Conservation (phyloP, 1,140 invertebrate genomes). For the Drosophila serrata region DNA sequence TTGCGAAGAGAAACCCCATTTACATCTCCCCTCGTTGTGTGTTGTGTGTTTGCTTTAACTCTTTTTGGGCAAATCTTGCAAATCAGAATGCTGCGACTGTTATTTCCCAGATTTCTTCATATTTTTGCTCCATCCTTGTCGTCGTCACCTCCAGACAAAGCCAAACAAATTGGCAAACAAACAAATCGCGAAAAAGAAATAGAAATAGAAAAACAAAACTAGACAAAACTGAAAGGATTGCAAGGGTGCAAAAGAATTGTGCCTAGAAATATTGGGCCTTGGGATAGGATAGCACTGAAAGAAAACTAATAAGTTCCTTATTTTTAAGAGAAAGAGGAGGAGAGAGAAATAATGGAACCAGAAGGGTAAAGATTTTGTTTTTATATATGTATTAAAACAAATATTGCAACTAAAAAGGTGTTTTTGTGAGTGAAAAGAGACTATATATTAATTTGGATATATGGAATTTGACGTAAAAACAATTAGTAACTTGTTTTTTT, state of each 20-base stretch:
- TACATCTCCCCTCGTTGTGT: not conserved
- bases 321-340: not conserved
- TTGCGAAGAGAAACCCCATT: slow-evolving; percentile 6
- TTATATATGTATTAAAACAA: not conserved
- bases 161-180: slow-evolving; percentile 75
- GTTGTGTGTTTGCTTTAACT: slow-evolving; percentile 63
- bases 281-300: slow-evolving; percentile 14
- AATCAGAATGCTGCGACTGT: slow-evolving; percentile 41
- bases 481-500: too few species aligned
- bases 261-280: slow-evolving; percentile 12
- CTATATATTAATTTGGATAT: too few species aligned
- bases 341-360: too few species aligned
- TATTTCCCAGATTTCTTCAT: slow-evolving; percentile 6
- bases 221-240: slow-evolving; percentile 61
- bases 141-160: slow-evolving; percentile 60
- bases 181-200: slow-evolving; percentile 55
- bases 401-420: too few species aligned
- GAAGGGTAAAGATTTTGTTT: not conserved
- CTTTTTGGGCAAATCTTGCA: slow-evolving; percentile 66
- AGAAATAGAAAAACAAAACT: slow-evolving; percentile 30
- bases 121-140: not conserved
- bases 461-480: too few species aligned
- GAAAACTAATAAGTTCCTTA: not conserved
- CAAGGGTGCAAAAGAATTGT: slow-evolving; percentile 26
- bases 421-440: too few species aligned